Evolutionary conservation across 2,113 vertebrate species (phyloP).

Genomic region (Callionymus lyra): DNA sequence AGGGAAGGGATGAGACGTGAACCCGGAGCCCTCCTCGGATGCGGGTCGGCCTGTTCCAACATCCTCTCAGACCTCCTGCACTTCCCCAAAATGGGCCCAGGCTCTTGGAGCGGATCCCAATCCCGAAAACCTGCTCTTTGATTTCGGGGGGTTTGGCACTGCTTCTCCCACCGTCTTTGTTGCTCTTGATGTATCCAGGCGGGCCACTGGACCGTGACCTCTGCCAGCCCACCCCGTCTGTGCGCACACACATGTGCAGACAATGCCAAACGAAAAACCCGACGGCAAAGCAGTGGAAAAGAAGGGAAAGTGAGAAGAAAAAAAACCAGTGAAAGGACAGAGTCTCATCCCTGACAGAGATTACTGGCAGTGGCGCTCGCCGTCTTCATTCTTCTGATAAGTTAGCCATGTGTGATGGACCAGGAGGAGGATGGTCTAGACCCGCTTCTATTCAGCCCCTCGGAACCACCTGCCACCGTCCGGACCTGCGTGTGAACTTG

Average conservation of each 20-base stretch:
- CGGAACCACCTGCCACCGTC: constrained; percentile 45
- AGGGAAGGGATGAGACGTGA: constrained; percentile 16
- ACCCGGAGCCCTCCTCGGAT: constrained; percentile 42
- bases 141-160: constrained; percentile 53
- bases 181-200: constrained; percentile 64
- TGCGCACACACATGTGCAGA: constrained; percentile 36
- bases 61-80: constrained; percentile 30
- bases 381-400: constrained; percentile 56
- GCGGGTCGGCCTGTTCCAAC: constrained; percentile 48
- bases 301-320: constrained; percentile 20
- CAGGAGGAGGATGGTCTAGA: constrained; percentile 34
- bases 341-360: constrained; percentile 66
- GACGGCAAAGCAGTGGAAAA: constrained; percentile 21
- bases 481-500: constrained; percentile 29
- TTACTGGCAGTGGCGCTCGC: constrained; percentile 49
- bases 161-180: constrained; percentile 61
- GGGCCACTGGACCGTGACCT: constrained; percentile 63
- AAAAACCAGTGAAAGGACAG: constrained; percentile 55
- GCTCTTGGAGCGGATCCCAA: constrained; percentile 62
- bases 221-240: constrained; percentile 66
- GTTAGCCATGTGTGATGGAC: constrained; percentile 57
- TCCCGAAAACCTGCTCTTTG: constrained; percentile 70
- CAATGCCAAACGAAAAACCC: constrained; percentile 28
- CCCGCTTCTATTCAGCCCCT: constrained; percentile 45
- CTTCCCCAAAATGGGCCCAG: constrained; percentile 39